Conservation (phyloP, 2,888 invertebrate genomes). For the Molanna angustata region DNA sequence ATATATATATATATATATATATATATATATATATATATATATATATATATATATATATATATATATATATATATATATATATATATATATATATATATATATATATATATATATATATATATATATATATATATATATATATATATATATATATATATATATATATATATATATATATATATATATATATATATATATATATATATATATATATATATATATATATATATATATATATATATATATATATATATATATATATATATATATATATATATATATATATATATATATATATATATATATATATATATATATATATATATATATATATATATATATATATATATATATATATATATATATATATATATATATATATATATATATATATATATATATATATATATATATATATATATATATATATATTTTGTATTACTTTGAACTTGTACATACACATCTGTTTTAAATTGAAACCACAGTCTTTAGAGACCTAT, state of each 20-base stretch:
- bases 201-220: neutral
- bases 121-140: neutral
- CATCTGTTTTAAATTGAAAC: too few species aligned
- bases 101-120: neutral
- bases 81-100: neutral
- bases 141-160: neutral
- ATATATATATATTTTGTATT: neutral
- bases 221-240: neutral
- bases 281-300: neutral
- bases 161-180: neutral
- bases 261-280: neutral
- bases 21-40: neutral
- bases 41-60: neutral
- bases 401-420: neutral
- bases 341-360: neutral
- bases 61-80: neutral
- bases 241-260: neutral
- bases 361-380: neutral
- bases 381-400: neutral
- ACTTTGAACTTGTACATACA: too few species aligned
- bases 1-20: neutral
- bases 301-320: neutral
- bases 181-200: neutral
- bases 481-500: too few species aligned
- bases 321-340: neutral